phyloP scores from a whole-genome alignment of 2,797 vertebrate species.

The Acipenser oxyrinchus region DNA sequence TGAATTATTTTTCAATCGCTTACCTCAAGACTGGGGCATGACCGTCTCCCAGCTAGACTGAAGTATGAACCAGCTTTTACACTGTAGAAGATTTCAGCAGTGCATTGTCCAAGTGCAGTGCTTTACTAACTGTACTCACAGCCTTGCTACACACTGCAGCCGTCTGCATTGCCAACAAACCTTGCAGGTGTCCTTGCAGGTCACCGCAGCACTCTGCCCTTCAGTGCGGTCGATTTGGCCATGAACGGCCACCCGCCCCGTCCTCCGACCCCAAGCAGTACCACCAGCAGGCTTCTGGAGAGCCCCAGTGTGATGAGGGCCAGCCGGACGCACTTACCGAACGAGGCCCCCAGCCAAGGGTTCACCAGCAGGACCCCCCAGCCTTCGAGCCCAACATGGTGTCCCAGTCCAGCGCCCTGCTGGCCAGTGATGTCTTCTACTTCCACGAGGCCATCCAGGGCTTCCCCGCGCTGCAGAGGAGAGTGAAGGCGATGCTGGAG shows the following conservation, averaged over 20 bases:
- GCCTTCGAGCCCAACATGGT: too few relatives aligned
- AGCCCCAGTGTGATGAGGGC: not conserved
- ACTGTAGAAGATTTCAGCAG: too few relatives aligned
- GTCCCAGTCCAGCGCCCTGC: not conserved
- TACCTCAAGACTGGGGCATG: too few relatives aligned
- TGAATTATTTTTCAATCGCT: too few relatives aligned
- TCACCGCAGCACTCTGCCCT: constrained; percentile 15
- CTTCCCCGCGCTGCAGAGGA: constrained; percentile 21
- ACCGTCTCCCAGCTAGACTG: too few relatives aligned
- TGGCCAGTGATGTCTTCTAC: not conserved
- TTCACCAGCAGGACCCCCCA: too few relatives aligned
- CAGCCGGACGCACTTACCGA: not conserved
- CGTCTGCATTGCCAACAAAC: too few relatives aligned
- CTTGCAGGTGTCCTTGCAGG: not conserved
- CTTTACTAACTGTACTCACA: too few relatives aligned
- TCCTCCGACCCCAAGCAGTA: constrained; percentile 2
- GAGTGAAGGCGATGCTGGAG: constrained; percentile 32
- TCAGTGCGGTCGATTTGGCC: constrained; percentile 15
- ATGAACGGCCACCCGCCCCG: not conserved
- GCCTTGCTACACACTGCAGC: too few relatives aligned
- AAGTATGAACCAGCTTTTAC: too few relatives aligned
- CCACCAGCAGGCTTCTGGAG: not conserved
- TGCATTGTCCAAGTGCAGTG: too few relatives aligned
- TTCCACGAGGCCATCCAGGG: not conserved
- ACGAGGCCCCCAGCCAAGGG: too few relatives aligned